Percentiles rank a stretch among this genome's conserved stretches.
Conservation (phyloP, 2,113 vertebrate species). For the Clupea harengus region DNA sequence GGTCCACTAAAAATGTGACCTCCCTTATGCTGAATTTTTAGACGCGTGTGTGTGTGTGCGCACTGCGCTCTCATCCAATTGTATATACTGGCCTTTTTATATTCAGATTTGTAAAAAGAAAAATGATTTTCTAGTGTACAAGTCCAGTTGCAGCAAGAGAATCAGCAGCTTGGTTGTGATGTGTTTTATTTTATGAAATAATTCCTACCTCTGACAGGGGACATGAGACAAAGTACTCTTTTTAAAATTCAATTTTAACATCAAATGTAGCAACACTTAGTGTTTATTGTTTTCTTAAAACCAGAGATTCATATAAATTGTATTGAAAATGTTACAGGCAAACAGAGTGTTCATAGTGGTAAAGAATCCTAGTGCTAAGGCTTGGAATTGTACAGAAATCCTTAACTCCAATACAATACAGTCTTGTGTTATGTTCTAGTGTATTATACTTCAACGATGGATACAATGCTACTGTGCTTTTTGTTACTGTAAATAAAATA, state of each 20-base stretch:
- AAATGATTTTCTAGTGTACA: not conserved
- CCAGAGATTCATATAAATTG: not conserved
- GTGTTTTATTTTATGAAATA: not conserved
- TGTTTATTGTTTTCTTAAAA: not conserved
- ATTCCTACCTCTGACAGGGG: not conserved
- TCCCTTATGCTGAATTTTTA: not conserved
- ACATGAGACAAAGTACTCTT: not conserved
- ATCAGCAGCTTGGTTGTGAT: not conserved
- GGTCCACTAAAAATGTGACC: not conserved
- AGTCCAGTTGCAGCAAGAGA: not conserved
- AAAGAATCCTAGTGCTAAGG: not conserved
- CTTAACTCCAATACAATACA: not conserved
- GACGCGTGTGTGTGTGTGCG: not conserved
- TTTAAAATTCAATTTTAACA: not conserved
- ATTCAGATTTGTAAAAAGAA: not conserved
- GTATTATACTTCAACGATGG: not conserved
- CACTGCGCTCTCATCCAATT: not conserved
- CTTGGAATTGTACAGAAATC: not conserved
- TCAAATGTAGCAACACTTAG: not conserved
- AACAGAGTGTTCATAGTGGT: not conserved
- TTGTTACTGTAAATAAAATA: conserved; percentile 5
- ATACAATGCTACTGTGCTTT: not conserved
- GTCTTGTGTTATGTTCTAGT: not conserved
- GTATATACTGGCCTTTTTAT: not conserved
- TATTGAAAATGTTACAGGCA: not conserved